A percentile compares a stretch with the other conserved stretches of the same genome.
Conservation (phyloP, 1,140 invertebrate genomes). For the Hypsibius dujardini region DNA sequence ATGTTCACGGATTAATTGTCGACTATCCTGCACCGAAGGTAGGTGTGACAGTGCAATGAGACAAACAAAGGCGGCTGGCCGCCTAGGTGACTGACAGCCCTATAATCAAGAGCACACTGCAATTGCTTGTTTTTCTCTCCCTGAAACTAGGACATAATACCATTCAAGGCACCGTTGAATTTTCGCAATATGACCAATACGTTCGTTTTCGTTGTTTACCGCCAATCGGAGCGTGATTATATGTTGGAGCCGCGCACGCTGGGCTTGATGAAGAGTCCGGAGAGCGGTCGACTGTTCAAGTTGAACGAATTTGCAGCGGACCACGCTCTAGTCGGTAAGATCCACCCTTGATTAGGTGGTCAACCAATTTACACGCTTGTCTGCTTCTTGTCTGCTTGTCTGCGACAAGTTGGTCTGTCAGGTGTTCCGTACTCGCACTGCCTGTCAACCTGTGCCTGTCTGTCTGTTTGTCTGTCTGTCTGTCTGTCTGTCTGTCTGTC, state of each 20-base stretch:
- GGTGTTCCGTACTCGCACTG: too few relatives aligned
- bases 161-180: neutral
- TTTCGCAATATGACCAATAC: slow-evolving; percentile 16
- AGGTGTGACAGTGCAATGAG: neutral
- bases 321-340: slow-evolving; percentile 8
- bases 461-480: too few relatives aligned
- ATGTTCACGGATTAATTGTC: neutral
- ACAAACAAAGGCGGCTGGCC: too few relatives aligned
- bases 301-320: neutral
- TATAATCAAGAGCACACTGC: too few relatives aligned
- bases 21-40: neutral
- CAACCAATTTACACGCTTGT: neutral
- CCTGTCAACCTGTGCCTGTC: too few relatives aligned
- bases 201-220: slow-evolving; percentile 7
- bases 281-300: neutral
- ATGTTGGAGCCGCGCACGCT: slow-evolving; percentile 5
- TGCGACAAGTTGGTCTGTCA: too few relatives aligned
- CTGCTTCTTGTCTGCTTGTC: too few relatives aligned
- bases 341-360: neutral
- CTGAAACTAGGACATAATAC: neutral
- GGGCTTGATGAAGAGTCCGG: neutral
- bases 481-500: too few relatives aligned
- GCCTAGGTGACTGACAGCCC: too few relatives aligned
- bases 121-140: too few relatives aligned
- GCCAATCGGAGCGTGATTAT: neutral